These are phyloP conservation scores for Griposia aprilina DNA, from an alignment of 2,888 invertebrate genomes.

Conservation along the genomic window DNA sequence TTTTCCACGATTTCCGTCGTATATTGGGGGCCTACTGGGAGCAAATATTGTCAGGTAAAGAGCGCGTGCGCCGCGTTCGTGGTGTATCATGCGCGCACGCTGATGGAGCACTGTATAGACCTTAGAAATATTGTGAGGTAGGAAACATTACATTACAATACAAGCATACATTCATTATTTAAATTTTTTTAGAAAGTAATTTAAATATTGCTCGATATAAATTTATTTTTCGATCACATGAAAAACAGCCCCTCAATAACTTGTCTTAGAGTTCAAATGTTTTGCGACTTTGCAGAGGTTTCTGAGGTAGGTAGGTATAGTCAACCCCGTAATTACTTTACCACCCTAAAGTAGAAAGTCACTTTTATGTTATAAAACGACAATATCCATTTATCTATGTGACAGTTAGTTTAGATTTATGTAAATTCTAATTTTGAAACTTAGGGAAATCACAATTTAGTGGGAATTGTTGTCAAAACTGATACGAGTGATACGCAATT, in stretches of 20 bases:
- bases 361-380: too few relatives aligned
- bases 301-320: not conserved
- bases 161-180: not conserved
- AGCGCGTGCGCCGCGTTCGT: conserved; percentile 36
- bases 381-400: not conserved
- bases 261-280: not conserved
- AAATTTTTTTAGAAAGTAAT: too few relatives aligned
- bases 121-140: conserved; percentile 6
- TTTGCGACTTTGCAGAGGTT: not conserved
- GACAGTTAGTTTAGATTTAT: not conserved
- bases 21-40: not conserved
- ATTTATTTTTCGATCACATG: not conserved
- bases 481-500: not conserved
- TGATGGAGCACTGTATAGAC: conserved; percentile 7
- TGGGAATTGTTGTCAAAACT: not conserved
- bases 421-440: not conserved
- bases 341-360: too few relatives aligned
- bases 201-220: not conserved
- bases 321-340: not conserved
- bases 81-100: conserved; percentile 45
- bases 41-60: conserved; percentile 24
- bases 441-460: too few relatives aligned
- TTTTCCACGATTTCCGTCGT: conserved; percentile 35
- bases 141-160: not conserved
- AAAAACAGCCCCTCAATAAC: not conserved